Conservation (phyloP, 2,113 vertebrate species). For the Ailuropoda melanoleuca region DNA sequence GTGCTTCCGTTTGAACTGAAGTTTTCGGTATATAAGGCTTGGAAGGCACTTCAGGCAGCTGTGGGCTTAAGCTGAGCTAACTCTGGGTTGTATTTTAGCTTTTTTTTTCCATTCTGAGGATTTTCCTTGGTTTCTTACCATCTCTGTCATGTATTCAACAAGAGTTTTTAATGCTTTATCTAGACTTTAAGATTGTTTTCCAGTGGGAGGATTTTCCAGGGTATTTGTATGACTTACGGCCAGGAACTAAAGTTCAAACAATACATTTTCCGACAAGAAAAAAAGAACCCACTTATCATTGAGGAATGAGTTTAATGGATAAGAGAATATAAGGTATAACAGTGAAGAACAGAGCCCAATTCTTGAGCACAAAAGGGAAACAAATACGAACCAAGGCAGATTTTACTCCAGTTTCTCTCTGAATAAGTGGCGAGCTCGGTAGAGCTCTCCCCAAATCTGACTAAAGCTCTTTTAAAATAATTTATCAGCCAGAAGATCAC, state of each 20-base stretch:
- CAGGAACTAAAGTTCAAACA: background rate
- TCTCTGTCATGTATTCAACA: background rate
- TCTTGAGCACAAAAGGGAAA: background rate
- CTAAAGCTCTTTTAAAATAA: background rate
- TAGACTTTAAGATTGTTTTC: background rate
- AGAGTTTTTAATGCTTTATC: background rate
- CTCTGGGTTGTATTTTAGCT: background rate
- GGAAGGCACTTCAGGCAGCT: background rate
- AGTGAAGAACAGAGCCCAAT: background rate
- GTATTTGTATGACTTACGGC: background rate
- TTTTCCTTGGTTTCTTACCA: background rate
- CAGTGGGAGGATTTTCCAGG: background rate
- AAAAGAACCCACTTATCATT: background rate
- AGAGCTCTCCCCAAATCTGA: background rate
- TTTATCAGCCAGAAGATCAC: background rate
- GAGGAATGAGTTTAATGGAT: background rate
- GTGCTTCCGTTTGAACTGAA: background rate
- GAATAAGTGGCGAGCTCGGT: background rate
- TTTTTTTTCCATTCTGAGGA: background rate
- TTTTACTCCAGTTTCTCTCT: background rate
- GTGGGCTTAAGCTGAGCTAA: background rate
- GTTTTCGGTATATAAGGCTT: background rate
- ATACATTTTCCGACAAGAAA: background rate
- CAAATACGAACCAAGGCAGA: background rate
- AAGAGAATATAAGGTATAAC: background rate